Base-by-base conservation (phyloP, 2,113 vertebrate species). In the Coturnix japonica region DNA sequence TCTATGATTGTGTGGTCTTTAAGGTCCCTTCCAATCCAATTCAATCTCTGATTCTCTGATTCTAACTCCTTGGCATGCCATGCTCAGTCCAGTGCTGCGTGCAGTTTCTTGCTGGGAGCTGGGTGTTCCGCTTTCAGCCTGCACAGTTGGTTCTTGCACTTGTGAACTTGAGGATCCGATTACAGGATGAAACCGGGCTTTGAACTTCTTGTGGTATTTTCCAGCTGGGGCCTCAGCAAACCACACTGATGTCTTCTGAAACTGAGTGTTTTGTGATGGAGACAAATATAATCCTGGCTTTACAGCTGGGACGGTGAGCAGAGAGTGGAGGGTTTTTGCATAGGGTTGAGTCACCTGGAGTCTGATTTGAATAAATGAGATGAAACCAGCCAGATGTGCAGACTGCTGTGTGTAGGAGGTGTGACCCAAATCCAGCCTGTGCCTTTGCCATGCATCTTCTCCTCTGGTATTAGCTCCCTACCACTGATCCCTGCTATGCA, bases 131-230 rank as follows among this genome's bases (percentile, higher is more conserved):
- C 56, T 25, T 28, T 2, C 67, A 85, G 91, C 65, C 73, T n/a
- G 83, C 90, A 91, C 92, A 94, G 87, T 89, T 94, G 88, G 87
- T 81, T 81, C 86, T 82, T 91, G 84, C 95, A 91, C 92, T 95
- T 94, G 94, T 94, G 94, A 95, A 79, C 87, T 89, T 35, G 81
- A 59, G 75, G 91, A 65, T 96, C 95, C 64, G 12, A 23, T 93
- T 96, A 91, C 92, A 90, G 71, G 91, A 92, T 91, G 91, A 86
- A 92, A 85, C 81, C 5, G 7, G 0, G 74, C 95, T 96, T 95
- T 96, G 91, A 96, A 96, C 81, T 89, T 86, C 93, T 92, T 9
- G 83, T 92, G 95, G 93, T 94, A 90, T 96, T 96, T 76, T 64
- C 84, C 94, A 94, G 84, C 94, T 94, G 94, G 87, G 87, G 75